These are phyloP conservation scores for Drosophila pseudotakahashii DNA, from an alignment of 2,888 invertebrate species.

Conservation along the genomic window DNA sequence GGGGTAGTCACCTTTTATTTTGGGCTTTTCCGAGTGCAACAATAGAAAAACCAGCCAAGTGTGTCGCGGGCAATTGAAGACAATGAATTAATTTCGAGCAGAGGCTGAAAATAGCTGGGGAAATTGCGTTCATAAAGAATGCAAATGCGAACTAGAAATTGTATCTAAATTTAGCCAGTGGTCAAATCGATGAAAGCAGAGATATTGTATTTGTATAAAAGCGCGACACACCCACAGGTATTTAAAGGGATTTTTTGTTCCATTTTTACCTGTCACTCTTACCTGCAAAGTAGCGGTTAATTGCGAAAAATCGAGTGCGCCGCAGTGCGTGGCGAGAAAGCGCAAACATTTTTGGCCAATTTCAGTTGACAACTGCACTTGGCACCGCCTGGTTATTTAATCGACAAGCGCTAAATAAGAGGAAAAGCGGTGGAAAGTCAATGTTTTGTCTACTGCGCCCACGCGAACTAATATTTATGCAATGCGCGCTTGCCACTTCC, in stretches of 20 bases:
- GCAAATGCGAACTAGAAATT: slow-evolving; percentile 70
- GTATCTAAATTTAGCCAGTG: slow-evolving; percentile 63
- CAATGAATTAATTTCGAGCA: slow-evolving; percentile 59
- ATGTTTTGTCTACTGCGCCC: slow-evolving; percentile 49
- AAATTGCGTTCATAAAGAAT: slow-evolving; percentile 31
- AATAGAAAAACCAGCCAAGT: slow-evolving; percentile 62
- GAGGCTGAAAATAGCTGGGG: slow-evolving; percentile 13
- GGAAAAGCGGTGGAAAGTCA: slow-evolving; percentile 57
- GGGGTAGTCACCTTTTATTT: slow-evolving; percentile 40
- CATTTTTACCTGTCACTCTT: slow-evolving; percentile 36
- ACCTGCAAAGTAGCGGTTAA: slow-evolving; percentile 61
- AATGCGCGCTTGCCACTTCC: slow-evolving; percentile 64
- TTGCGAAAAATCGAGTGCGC: slow-evolving; percentile 64
- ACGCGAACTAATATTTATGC: slow-evolving; percentile 58
- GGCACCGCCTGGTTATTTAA: slow-evolving; percentile 70
- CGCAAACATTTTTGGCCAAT: slow-evolving; percentile 74
- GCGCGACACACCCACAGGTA: slow-evolving; percentile 33
- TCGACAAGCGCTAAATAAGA: slow-evolving; percentile 44
- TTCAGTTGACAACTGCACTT: slow-evolving; percentile 67
- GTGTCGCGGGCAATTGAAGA: slow-evolving; percentile 72
- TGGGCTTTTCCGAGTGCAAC: slow-evolving; percentile 38
- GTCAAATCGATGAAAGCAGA: slow-evolving; percentile 53
- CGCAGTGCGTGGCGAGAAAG: slow-evolving; percentile 69
- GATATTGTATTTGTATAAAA: slow-evolving; percentile 17
- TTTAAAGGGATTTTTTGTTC: not conserved